Base-by-base conservation (phyloP, 1,140 invertebrate species). In the Drosophila auraria region DNA sequence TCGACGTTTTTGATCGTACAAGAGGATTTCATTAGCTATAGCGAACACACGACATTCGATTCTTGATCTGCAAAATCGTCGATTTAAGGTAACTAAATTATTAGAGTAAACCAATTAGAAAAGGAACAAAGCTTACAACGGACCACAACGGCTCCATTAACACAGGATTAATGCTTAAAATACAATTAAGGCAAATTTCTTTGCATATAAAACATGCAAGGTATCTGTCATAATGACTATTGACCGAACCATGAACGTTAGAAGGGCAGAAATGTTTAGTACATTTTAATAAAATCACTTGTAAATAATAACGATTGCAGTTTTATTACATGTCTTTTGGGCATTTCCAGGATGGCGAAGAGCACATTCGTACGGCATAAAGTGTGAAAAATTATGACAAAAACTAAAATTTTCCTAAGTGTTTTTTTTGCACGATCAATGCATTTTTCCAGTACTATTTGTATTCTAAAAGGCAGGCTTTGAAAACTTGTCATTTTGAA, bases 1-100 rank as follows among this genome's bases (percentile, higher is more conserved):
- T 49, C 60, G 73, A 44, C 47, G 65, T 57, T 51, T 70, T 51
- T 66, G 63, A 54, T 64, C 70, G 81, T 82, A 89, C 84, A 87
- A 87, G 81, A 47, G 30, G 33, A 40, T 58, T 61, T 40, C 36
- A 9, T 23, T 36, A 58, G 38, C 50, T 57, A n/a, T 51, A 64
- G 50, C 58, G 40, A 68, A 65, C 53, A 72, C 8, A 44, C 36
- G 36, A 33, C 83, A 87, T 83, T 75, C 50, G 33, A 64, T 68
- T 68, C 38, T 62, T 60, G 42, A 83, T 73, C 58, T 65, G 17
- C 47, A 66, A 50, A 36, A 71, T 27, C 14, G 17, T 66, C 15
- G 42, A 30, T 54, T 47, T 59, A 56, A 40, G 56, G 27, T 68
- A 60, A 54, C 17, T 63, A 64, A 57, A 78, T 58, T 60, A 60